Evolutionary conservation across 2,888 invertebrate species (phyloP).

Genomic region (Heliconius aoede): DNA sequence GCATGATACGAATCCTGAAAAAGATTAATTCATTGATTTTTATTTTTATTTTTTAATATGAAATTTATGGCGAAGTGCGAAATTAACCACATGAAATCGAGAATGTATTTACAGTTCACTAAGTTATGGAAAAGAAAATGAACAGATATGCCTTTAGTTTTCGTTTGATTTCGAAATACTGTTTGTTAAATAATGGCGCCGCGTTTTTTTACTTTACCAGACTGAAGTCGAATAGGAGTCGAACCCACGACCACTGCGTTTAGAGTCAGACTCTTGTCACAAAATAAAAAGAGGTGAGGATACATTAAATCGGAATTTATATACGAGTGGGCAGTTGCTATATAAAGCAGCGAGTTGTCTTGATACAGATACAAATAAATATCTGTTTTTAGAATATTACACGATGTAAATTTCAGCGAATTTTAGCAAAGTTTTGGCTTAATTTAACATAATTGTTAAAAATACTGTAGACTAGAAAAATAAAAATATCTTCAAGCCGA

Average conservation of each 20-base stretch:
- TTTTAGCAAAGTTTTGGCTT: background rate
- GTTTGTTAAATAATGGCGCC: too few species aligned
- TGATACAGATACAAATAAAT: constrained; percentile 3
- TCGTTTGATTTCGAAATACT: too few species aligned
- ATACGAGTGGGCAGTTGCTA: background rate
- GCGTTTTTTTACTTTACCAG: too few species aligned
- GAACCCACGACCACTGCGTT: background rate
- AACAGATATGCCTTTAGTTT: background rate
- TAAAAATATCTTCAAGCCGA: too few species aligned
- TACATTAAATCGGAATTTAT: too few species aligned
- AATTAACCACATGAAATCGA: background rate
- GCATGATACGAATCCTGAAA: constrained; percentile 95
- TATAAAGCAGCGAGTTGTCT: constrained; percentile 7
- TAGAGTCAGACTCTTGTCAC: background rate
- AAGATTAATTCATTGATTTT: constrained; percentile 32
- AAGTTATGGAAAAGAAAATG: background rate
- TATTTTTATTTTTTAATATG: background rate
- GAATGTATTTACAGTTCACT: background rate
- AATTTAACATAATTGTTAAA: background rate
- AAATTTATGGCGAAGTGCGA: background rate
- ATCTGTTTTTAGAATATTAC: constrained; percentile 7
- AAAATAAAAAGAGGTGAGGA: background rate
- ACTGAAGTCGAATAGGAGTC: background rate
- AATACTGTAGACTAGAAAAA: background rate
- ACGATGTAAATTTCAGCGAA: background rate